phyloP scores from a whole-genome alignment of 2,113 vertebrate genomes.

The Atrichornis clamosus region DNA sequence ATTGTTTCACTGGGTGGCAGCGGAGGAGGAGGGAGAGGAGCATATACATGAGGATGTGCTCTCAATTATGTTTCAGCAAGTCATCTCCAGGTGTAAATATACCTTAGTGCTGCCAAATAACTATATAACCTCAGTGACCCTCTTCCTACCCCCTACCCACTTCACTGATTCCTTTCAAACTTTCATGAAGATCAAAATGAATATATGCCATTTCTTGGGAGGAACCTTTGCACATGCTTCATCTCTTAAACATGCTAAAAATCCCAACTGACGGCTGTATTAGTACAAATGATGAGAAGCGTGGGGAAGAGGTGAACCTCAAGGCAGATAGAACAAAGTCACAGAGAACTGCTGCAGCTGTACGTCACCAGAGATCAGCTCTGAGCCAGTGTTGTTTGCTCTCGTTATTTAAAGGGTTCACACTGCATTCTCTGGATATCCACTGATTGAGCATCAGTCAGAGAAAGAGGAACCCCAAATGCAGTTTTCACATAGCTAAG shows the following conservation, averaged over 20 bases:
- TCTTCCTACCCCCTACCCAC: not conserved
- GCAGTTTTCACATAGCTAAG: not conserved
- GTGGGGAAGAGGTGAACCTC: not conserved
- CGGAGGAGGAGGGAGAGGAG: not conserved
- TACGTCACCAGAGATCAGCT: not conserved
- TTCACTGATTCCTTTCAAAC: constrained; percentile 26
- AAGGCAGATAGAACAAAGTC: not conserved
- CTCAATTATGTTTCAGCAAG: constrained; percentile 4
- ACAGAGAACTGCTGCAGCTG: not conserved
- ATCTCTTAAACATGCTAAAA: constrained; percentile 46
- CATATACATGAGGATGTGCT: not conserved
- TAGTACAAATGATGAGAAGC: constrained; percentile 31
- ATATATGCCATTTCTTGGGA: constrained; percentile 40
- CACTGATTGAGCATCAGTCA: not conserved
- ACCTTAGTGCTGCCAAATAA: not conserved
- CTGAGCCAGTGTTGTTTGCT: not conserved
- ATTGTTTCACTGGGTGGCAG: not conserved
- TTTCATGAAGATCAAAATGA: constrained; percentile 48
- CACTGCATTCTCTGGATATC: not conserved
- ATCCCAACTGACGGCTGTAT: constrained; percentile 40
- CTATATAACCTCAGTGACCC: not conserved
- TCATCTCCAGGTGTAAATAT: not conserved
- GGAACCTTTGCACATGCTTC: constrained; percentile 32
- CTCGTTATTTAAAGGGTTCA: not conserved
- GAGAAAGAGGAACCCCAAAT: not conserved